These are phyloP conservation scores for Microtus oregoni DNA, from an alignment of 2,113 vertebrate species.

Conservation along the genomic window DNA sequence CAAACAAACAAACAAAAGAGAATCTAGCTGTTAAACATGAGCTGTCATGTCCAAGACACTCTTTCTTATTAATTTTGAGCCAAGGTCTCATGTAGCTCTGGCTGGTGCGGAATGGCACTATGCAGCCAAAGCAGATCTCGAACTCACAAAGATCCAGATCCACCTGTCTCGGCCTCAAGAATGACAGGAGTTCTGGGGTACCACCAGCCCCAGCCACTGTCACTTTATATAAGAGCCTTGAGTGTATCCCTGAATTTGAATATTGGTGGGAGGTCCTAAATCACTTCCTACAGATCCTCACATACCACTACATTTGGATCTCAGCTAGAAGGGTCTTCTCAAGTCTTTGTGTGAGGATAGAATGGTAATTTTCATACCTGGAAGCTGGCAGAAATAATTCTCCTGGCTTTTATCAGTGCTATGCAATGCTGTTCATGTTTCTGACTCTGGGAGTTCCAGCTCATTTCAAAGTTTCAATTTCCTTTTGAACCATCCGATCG, in stretches of 20 bases:
- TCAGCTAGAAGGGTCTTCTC: neutral
- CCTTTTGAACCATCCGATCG: neutral
- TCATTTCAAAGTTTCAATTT: neutral
- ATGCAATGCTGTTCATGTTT: neutral
- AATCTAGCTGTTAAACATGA: neutral
- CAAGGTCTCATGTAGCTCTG: neutral
- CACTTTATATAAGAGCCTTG: neutral
- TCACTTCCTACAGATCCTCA: neutral
- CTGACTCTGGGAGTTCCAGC: neutral
- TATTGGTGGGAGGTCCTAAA: neutral
- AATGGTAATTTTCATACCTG: neutral
- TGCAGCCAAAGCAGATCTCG: neutral
- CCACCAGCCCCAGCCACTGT: neutral
- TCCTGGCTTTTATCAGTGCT: neutral
- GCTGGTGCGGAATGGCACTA: neutral
- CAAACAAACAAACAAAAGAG: neutral
- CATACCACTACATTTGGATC: neutral
- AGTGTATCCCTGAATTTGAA: neutral
- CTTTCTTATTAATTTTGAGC: neutral
- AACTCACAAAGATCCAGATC: neutral
- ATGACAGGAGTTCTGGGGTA: neutral
- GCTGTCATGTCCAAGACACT: neutral
- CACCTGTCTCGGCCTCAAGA: neutral
- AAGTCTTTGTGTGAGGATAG: neutral
- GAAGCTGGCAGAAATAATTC: neutral